These are phyloP conservation scores for Gadopsis marmoratus DNA, from an alignment of 2,797 vertebrate genomes.

Conservation along the genomic window DNA sequence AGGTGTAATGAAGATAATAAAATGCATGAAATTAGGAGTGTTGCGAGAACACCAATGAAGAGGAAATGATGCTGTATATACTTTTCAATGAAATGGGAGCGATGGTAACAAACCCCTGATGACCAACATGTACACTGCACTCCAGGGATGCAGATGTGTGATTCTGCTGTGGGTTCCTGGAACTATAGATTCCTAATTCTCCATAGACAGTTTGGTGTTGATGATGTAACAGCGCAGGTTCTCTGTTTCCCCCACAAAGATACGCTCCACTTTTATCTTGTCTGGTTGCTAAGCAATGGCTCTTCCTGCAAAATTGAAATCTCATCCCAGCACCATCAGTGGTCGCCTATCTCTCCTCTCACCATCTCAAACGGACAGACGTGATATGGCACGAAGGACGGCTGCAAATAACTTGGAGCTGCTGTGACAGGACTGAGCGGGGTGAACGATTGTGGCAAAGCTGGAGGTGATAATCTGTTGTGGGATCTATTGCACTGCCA, in stretches of 20 bases:
- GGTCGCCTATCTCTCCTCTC: constrained; percentile 53
- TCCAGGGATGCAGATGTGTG: constrained; percentile 16
- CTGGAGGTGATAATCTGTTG: constrained; percentile 22
- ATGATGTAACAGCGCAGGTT: constrained; percentile 67
- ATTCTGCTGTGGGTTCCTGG: constrained; percentile 12
- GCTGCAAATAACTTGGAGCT: constrained; percentile 55
- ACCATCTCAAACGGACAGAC: constrained; percentile 54
- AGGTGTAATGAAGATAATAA: not conserved
- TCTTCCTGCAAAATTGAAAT: constrained; percentile 77
- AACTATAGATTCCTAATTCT: constrained; percentile 21
- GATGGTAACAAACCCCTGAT: constrained; percentile 1
- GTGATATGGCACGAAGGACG: constrained; percentile 51
- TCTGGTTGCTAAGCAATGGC: constrained; percentile 85
- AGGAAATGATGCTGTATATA: constrained; percentile 1
- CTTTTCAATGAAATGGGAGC: constrained; percentile 9
- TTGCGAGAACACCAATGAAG: not conserved
- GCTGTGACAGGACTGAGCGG: constrained; percentile 30
- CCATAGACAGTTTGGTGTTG: constrained; percentile 44
- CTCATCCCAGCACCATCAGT: constrained; percentile 70
- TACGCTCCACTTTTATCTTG: constrained; percentile 72
- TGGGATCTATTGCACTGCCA: constrained; percentile 28
- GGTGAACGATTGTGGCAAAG: constrained; percentile 15
- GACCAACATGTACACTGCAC: not conserved
- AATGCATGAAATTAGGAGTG: not conserved
- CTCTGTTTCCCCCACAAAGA: constrained; percentile 50